A percentile compares a stretch with the other conserved stretches of the same genome.
These are phyloP conservation scores for Acronicta aceris DNA, from an alignment of 2,888 invertebrate genomes.

Conservation along the genomic window DNA sequence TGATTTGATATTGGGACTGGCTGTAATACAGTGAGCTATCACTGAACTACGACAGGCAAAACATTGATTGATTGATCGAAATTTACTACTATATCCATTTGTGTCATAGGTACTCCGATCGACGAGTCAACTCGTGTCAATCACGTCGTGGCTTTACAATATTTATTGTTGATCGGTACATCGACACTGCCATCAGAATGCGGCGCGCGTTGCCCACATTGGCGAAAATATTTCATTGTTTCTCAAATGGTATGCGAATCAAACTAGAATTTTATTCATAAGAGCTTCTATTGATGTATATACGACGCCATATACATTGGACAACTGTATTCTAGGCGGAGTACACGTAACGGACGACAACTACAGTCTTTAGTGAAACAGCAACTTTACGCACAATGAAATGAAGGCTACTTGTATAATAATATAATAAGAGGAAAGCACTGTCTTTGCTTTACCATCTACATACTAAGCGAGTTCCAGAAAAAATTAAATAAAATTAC, in stretches of 20 bases:
- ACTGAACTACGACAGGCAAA: background rate
- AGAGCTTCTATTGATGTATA: slow-evolving; percentile 25
- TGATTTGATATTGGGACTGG: too few relatives aligned
- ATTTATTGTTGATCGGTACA: slow-evolving; percentile 39
- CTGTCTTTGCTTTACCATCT: too few relatives aligned
- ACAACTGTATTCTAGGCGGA: slow-evolving; percentile 13
- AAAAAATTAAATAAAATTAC: too few relatives aligned
- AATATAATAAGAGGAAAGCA: too few relatives aligned
- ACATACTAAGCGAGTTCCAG: too few relatives aligned
- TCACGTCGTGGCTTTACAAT: slow-evolving; percentile 27
- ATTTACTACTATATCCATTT: background rate
- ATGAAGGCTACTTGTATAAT: too few relatives aligned
- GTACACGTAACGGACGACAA: slow-evolving; percentile 5
- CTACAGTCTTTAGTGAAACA: background rate
- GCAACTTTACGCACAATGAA: too few relatives aligned
- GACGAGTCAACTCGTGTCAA: slow-evolving; percentile 14
- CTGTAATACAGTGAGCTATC: background rate
- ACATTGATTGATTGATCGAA: background rate
- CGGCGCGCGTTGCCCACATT: slow-evolving; percentile 45
- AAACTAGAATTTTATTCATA: slow-evolving; percentile 53
- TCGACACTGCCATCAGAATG: slow-evolving; percentile 58
- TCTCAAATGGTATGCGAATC: slow-evolving; percentile 64
- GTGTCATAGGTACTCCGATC: background rate
- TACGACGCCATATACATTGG: slow-evolving; percentile 16
- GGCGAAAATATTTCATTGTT: slow-evolving; percentile 80